Base-by-base conservation (phyloP, 2,113 vertebrate species). In the Trichomycterus rosablanca region DNA sequence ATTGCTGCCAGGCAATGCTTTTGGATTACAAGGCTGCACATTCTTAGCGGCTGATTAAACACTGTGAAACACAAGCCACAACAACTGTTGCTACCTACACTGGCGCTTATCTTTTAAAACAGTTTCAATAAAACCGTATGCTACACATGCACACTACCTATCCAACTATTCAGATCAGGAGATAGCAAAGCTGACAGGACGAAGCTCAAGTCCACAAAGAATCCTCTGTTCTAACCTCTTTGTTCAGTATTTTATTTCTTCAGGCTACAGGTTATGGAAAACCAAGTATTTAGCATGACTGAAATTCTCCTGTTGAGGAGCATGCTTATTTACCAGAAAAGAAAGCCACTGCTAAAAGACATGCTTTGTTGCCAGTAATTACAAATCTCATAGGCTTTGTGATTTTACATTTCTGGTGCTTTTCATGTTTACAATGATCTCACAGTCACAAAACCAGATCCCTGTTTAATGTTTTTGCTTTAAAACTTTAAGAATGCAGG, bases 1-100 rank as follows among this genome's bases (percentile, higher is more conserved):
- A 28, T 24, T 20, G 40, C 28, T 34, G 26, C 42, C 26, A 59
- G 19, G 32, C 55, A 30, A 32, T 22, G 16, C 12, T 34, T 16
- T 18, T 20, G 40, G 16, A 59, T 45, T 42, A 34, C n/a, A n/a
- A n/a, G 14, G 14, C 12, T 15, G 5, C 37, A 12, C 35, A 3
- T 18, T 58, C 15, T 10, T 2, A 52, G 52, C 34, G 32, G 43
- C 43, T 67, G 59, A 43, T 58, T 32, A 34, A 39, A 59, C 71
- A 74, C 71, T 76, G 62, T 69, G 66, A 76, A 69, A 53, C 30
- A 9, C 59, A 45, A 42, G 32, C 24, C 12, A 59, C 22, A 20
- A 52, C 20, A 18, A 7, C 7, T 39, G 43, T 26, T 20, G 44
- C 11, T n/a, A 43, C 49, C 44, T 46, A 52, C 7, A 49, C 22